Evolutionary conservation across 2,888 invertebrate genomes (phyloP), one percentile per base, ranked within the genome.

Genomic region (Tineola bisselliella): DNA sequence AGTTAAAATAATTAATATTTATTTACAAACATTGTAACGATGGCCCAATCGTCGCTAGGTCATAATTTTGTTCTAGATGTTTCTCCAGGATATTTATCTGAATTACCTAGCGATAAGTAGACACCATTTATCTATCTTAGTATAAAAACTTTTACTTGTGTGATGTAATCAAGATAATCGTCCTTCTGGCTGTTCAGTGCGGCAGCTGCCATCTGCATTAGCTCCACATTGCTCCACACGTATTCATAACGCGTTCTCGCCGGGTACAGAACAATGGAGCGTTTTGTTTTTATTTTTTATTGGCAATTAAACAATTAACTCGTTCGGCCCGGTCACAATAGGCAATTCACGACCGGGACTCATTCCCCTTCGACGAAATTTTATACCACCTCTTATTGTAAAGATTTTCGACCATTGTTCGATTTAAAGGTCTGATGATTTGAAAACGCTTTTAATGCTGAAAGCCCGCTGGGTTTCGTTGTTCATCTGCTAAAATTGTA

Each of bases 241-340:
- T 58, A 58, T 58, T 58, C 58, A 58, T 33, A 58, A 19, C 56
- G 30, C n/a, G 25, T 33, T 15, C 58, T n/a, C 31, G 15, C 13
- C 58, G 33, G 15, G 58, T n/a, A 15, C 15, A 13, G 33, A 67
- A 73, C 61, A 63, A 63, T 60, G 63, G 61, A n/a, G 5, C 19
- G 75, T 69, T 71, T 68, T 74, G 73, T 77, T 84, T 81, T 84
- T 79, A 77, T 80, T 87, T 63, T 81, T 87, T 84, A 86, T 84
- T 84, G 79, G 76, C 80, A 80, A 87, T 87, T 84, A 86, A 80
- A 86, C 86, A 87, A 86, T 86, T 86, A 84, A 79, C 77, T 81
- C 78, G 75, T 79, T 77, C 76, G 72, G 15, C 5, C 17, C 71
- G 65, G 66, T 71, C 68, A 83, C 76, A 86, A 83, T 78, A 70